These are phyloP conservation scores for Nautilus pompilius DNA, from an alignment of 1,140 invertebrate species.

Conservation along the genomic window DNA sequence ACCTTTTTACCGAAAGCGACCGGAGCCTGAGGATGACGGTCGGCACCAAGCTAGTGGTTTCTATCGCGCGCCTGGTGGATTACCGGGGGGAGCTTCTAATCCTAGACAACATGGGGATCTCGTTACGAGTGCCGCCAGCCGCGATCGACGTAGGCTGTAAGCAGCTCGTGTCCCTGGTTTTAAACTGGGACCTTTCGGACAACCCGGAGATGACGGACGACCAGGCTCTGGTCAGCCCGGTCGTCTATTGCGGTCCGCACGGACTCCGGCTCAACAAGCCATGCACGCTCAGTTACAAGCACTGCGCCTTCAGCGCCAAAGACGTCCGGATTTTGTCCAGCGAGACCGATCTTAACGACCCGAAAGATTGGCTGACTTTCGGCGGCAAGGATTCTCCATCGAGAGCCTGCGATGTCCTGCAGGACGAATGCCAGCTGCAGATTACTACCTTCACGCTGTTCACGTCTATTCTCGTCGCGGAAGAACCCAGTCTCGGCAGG, in stretches of 20 bases:
- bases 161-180: conserved; percentile 23
- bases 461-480: conserved; percentile 25
- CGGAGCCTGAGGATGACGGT: conserved; percentile 21
- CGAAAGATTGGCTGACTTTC: conserved; percentile 24
- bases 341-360: conserved; percentile 26
- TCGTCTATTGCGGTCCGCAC: conserved; percentile 37
- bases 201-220: conserved; percentile 23
- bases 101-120: conserved; percentile 38
- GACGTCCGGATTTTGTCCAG: conserved; percentile 30
- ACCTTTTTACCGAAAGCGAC: conserved; percentile 14
- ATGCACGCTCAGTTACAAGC: conserved; percentile 26
- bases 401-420: conserved; percentile 12
- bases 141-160: conserved; percentile 17
- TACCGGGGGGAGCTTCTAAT: conserved; percentile 21
- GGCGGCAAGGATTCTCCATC: conserved; percentile 4
- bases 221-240: conserved; percentile 32
- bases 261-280: conserved; percentile 28
- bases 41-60: conserved; percentile 24
- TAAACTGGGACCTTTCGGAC: conserved; percentile 38
- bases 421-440: conserved; percentile 24
- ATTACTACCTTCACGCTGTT: conserved; percentile 31
- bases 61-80: conserved; percentile 17
- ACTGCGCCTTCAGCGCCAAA: conserved; percentile 32
- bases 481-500: conserved; percentile 9
- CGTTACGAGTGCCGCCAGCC: conserved; percentile 23